Percentiles rank a stretch among this genome's conserved stretches.
Evolutionary conservation across 2,797 vertebrate species (phyloP).

Genomic region (Pseudotriccus pelzelni): DNA sequence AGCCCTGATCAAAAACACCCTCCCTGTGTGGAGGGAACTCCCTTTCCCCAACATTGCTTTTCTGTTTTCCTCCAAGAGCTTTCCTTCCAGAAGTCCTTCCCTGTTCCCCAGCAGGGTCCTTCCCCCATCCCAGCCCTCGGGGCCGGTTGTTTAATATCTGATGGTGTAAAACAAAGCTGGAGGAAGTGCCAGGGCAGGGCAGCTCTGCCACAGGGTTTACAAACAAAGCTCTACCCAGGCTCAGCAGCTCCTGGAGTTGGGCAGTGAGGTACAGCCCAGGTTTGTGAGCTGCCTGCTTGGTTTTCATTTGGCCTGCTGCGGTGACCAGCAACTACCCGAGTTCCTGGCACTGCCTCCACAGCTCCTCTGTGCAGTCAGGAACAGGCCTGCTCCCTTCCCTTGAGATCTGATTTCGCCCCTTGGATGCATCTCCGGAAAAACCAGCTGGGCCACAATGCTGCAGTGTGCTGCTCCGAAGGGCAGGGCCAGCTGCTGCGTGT

Average conservation of each 20-base stretch:
- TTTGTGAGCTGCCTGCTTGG: not conserved
- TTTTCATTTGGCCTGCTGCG: accelerated
- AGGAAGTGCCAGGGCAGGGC: not conserved
- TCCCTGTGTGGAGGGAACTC: not conserved
- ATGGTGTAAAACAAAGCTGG: not conserved
- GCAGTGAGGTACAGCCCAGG: not conserved
- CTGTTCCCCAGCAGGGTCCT: not conserved
- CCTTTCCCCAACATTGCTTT: not conserved
- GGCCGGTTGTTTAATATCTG: not conserved
- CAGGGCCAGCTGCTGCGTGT: not conserved
- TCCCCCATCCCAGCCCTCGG: not conserved
- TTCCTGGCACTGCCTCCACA: not conserved
- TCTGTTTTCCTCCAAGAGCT: not conserved
- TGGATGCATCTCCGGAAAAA: constrained; percentile 66
- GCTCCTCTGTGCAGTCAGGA: not conserved
- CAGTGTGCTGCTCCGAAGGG: not conserved
- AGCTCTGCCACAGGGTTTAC: not conserved
- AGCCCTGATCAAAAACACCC: constrained; percentile 34
- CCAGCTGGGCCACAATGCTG: constrained; percentile 58
- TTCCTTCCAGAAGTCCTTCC: not conserved
- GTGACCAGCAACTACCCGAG: not conserved
- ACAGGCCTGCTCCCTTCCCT: constrained; percentile 47
- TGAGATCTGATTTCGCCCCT: constrained; percentile 24
- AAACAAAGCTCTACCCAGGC: not conserved
- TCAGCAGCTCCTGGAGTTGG: not conserved